Conservation (phyloP, 2,888 invertebrate species). For the Eupeodes luniger region DNA sequence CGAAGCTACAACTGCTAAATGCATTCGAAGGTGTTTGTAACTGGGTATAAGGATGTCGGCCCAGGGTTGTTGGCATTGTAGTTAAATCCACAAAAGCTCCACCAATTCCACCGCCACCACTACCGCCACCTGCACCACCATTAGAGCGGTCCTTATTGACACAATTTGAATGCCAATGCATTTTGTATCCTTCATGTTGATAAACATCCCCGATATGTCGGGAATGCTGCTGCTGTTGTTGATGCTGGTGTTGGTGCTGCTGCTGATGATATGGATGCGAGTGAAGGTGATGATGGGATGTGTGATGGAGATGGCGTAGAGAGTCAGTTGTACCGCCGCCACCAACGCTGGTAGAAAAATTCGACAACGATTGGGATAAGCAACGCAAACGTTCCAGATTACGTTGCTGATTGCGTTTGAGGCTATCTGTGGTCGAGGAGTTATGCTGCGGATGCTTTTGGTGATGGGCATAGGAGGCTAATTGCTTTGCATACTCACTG, state of each 20-base stretch:
- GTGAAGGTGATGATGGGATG: constrained; percentile 74
- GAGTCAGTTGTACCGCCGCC: constrained; percentile 75
- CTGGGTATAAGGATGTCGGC: constrained; percentile 82
- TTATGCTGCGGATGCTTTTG: constrained; percentile 80
- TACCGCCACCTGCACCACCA: constrained; percentile 36
- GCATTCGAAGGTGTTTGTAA: constrained; percentile 78
- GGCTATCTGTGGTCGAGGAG: constrained; percentile 74
- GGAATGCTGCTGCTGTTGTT: constrained; percentile 69
- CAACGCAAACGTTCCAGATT: constrained; percentile 82
- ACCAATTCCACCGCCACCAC: constrained; percentile 2
- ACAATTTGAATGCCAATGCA: constrained; percentile 72
- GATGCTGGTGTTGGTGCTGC: constrained; percentile 70
- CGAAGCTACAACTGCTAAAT: constrained; percentile 77
- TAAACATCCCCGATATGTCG: constrained; percentile 57
- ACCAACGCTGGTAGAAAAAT: constrained; percentile 80
- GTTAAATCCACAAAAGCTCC: constrained; percentile 59
- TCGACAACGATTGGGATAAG: constrained; percentile 83
- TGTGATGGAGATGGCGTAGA: constrained; percentile 77
- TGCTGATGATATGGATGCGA: constrained; percentile 77
- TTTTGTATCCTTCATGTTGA: constrained; percentile 66
- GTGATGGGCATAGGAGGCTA: constrained; percentile 80
- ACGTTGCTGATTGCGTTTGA: constrained; percentile 79
- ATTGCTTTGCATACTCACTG: constrained; percentile 83
- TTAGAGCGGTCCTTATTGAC: constrained; percentile 64
- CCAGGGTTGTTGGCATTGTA: constrained; percentile 58